Base-by-base conservation (phyloP, 2,797 vertebrate genomes). In the Chloroceryle inda region DNA sequence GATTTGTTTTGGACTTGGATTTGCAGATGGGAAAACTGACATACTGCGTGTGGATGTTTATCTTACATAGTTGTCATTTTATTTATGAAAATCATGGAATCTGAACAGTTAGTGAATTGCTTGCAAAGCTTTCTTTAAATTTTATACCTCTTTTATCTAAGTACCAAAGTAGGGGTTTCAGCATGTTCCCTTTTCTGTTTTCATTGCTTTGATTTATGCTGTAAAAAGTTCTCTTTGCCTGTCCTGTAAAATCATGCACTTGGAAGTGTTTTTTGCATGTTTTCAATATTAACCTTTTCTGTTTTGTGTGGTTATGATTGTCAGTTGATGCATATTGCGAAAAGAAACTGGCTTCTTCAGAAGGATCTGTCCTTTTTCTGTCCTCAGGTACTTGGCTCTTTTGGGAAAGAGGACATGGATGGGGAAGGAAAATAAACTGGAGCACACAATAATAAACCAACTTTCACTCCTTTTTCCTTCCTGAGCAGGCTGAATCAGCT, bases 1-100 rank as follows among this genome's bases (percentile, higher is more conserved):
- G 90, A 76, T 96, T 93, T 86, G 16, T 90, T 95, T 95, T 92
- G 85, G 69, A 69, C 79, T 92, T 95, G 73, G 77, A 92, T 93
- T 84, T 94, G 66, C 83, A 95, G 69, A 88, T 5, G 5, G n/a
- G 67, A 90, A 86, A 92, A 76, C 42, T 9, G 5, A 45, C 2
- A 0, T 78, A 42, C 47, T 73, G 47, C 50, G 66, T 90, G 69
- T 90, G 80, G n/a, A 66, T 92, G 67, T 86, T 92, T 88, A 84
- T 72, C 64, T 91, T 84, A 31, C 15, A 16, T 82, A 71, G 78
- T 89, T 91, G 44, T 71, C 2, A 72, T 90, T 92, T 92, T 81
- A 84, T 88, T 94, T 84, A 50, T 68, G 73, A 83, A 90, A 93
- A 92, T 74, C 73, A 75, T 81, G 85, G 68, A 92, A 74, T 80